Evolutionary conservation across 2,797 vertebrate genomes (phyloP).

Genomic region (Taeniopygia guttata): DNA sequence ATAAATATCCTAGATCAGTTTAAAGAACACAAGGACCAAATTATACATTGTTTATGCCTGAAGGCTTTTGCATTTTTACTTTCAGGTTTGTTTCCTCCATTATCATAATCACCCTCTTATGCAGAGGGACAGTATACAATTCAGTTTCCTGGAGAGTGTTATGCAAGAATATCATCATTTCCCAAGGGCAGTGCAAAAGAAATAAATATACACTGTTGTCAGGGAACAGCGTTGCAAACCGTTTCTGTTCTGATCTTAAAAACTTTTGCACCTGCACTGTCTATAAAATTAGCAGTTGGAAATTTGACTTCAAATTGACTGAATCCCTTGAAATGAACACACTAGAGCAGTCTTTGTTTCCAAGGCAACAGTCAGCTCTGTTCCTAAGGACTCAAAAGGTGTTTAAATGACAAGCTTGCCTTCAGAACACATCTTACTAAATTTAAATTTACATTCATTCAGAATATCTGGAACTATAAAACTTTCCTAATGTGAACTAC

Average conservation of each 20-base stretch:
- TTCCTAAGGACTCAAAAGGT: not conserved
- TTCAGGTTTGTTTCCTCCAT: not conserved
- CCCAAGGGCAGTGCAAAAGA: not conserved
- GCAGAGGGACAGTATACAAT: not conserved
- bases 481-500: not conserved
- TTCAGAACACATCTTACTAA: conserved; percentile 25
- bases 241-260: not conserved
- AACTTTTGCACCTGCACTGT: not conserved
- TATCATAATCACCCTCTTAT: not conserved
- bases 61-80: not conserved
- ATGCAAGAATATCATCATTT: not conserved
- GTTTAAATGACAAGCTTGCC: conserved; percentile 10
- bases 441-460: conserved; percentile 38
- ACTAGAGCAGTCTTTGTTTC: not conserved
- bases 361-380: not conserved
- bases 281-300: not conserved
- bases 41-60: not conserved
- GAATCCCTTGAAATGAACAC: not conserved
- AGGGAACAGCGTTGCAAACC: not conserved
- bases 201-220: not conserved
- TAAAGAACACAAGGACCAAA: not conserved
- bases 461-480: not conserved
- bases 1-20: not conserved
- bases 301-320: not conserved
- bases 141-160: not conserved